Base-by-base conservation (phyloP, 2,888 invertebrate genomes). In the Hirtodrosophila confusa region DNA sequence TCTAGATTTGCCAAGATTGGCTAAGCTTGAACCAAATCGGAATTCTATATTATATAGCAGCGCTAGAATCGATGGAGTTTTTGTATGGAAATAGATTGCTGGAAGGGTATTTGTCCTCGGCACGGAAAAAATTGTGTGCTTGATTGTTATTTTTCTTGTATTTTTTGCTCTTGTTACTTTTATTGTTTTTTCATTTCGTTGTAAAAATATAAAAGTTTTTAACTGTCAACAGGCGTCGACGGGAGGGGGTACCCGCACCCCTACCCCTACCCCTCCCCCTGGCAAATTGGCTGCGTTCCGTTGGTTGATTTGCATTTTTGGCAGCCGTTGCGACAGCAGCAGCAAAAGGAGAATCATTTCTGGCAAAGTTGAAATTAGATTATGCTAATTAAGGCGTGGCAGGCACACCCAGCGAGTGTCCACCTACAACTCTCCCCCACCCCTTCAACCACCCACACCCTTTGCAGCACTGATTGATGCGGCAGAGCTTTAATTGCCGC, bases 371-470 rank as follows among this genome's bases (percentile, higher is more conserved):
- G 73, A 88, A 88, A 89, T 88, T 88, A 89, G 89, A 88, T 89
- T 88, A 89, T 88, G 88, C 80, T 88, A 89, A 88, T 88, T 88
- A 88, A 83, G 88, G 88, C 85, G 73, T 72, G 73, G 58, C 43
- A 53, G 40, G 27, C 27, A 27, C 17, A 17, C 17, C 17, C 17
- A 17, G 17, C 17, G 17, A 17, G 7, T 9, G 31, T 40, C 47
- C 41, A 29, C 39, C 33, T 41, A 43, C 36, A n/a, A n/a, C 0
- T n/a, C 17, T 2, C 40, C 0, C 24, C 8, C 2, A 2, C 4
- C 43, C 3, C 24, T n/a, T n/a, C 12, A n/a, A 10, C 11, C 29
- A 4, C 23, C 27, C n/a, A 9, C 29, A 3, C 23, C 27, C n/a
- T 8, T 11, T 24, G 23, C 12, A 17, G 37, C 56, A 44, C 78